phyloP scores from a whole-genome alignment of 2,888 invertebrate genomes.

The Diploptera punctata region DNA sequence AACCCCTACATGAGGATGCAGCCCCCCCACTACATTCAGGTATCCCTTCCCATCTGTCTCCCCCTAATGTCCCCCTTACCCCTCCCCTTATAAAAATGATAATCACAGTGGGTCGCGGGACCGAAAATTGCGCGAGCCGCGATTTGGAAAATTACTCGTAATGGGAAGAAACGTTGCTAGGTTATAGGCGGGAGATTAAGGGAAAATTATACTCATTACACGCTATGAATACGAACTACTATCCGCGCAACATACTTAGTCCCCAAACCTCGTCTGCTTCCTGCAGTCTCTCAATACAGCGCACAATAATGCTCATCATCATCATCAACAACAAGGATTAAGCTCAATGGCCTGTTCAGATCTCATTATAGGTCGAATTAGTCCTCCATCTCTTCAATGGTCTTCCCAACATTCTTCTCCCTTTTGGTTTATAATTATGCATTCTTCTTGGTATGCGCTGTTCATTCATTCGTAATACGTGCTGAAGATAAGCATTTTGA shows the following conservation, averaged over 20 bases:
- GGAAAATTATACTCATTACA: constrained; percentile 39
- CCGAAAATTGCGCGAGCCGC: constrained; percentile 39
- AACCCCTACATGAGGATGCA: too few species aligned
- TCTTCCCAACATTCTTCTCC: too few species aligned
- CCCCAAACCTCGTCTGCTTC: background rate
- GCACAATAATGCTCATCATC: too few species aligned
- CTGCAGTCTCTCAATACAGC: background rate
- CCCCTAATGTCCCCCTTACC: constrained; percentile 1
- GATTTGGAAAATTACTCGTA: constrained; percentile 40
- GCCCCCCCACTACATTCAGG: background rate
- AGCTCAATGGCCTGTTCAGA: too few species aligned
- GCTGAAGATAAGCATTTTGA: too few species aligned
- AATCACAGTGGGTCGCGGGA: constrained; percentile 26
- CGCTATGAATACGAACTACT: constrained; percentile 30
- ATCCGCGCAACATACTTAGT: background rate
- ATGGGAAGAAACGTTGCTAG: constrained; percentile 36
- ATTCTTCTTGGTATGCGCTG: too few species aligned
- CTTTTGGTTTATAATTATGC: too few species aligned
- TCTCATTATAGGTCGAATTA: too few species aligned
- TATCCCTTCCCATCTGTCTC: background rate
- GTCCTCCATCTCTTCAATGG: too few species aligned
- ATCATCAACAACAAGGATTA: too few species aligned
- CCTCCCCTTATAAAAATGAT: constrained; percentile 32
- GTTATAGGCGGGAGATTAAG: constrained; percentile 34
- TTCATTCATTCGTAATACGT: too few species aligned